These are phyloP conservation scores for Ageneiosus marmoratus DNA, from an alignment of 2,113 vertebrate species.

Conservation along the genomic window DNA sequence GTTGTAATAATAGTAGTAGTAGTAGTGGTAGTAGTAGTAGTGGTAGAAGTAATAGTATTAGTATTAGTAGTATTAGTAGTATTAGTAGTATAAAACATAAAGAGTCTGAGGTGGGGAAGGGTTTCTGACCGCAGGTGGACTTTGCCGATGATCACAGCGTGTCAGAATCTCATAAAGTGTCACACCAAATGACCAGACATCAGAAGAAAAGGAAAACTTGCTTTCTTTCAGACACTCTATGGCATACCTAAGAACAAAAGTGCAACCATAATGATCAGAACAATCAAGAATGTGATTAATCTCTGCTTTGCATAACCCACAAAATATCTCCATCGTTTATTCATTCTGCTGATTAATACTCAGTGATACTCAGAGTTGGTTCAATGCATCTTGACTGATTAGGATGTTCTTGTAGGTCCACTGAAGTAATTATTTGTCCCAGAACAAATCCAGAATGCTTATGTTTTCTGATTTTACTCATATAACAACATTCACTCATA, in stretches of 20 bases:
- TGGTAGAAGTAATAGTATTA: too few relatives aligned
- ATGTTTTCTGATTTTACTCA: too few relatives aligned
- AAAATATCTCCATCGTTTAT: neutral
- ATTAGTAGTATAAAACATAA: neutral
- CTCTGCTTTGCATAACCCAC: neutral
- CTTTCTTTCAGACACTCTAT: slow-evolving; percentile 88
- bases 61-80: too few relatives aligned
- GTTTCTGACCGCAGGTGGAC: slow-evolving; percentile 79
- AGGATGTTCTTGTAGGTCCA: neutral
- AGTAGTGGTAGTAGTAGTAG: too few relatives aligned
- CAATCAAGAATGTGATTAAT: neutral
- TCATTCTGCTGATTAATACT: neutral
- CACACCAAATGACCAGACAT: slow-evolving; percentile 93
- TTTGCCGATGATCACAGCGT: slow-evolving; percentile 75
- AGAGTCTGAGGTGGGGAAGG: neutral
- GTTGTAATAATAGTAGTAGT: too few relatives aligned
- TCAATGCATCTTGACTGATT: neutral
- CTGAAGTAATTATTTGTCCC: too few relatives aligned
- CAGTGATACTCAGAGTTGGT: neutral
- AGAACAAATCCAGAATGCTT: too few relatives aligned
- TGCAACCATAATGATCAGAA: neutral
- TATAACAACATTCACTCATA: too few relatives aligned
- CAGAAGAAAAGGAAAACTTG: slow-evolving; percentile 89
- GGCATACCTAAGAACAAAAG: slow-evolving; percentile 80
- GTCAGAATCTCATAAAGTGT: slow-evolving; percentile 91